Evolutionary conservation across 30 jellyfish, hydroid and myxozoan species (phyloP).

Genomic region (Haliclystus octoradiatus): DNA sequence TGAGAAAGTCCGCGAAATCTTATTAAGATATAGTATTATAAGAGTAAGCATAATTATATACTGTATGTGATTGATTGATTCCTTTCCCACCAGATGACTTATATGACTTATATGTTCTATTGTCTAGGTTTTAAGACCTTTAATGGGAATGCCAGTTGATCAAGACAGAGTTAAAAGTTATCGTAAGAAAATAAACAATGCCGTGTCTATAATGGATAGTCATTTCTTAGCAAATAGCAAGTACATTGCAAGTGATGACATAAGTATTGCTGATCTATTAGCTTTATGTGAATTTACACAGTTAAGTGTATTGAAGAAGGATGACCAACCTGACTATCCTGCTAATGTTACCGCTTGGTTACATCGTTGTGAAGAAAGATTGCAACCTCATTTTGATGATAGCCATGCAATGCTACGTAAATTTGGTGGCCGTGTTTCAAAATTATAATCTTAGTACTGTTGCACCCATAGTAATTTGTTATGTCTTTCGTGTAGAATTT

Average conservation of each 20-base stretch:
- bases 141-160: constrained; percentile 68
- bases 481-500: background rate
- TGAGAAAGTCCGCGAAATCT: too few species aligned
- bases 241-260: constrained; percentile 52
- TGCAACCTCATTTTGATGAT: constrained; percentile 60
- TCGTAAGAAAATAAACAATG: constrained; percentile 8
- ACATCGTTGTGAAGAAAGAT: constrained; percentile 28
- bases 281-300: constrained; percentile 75
- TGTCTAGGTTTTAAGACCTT: constrained; percentile 51
- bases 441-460: background rate
- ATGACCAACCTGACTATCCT: background rate
- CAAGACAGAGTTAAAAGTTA: constrained; percentile 17
- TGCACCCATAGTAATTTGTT: background rate
- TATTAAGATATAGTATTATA: too few species aligned
- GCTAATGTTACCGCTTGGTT: constrained; percentile 51
- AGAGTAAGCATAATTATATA: too few species aligned
- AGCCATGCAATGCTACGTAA: constrained; percentile 42
- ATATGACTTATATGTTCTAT: background rate
- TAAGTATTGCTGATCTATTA: constrained; percentile 76
- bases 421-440: constrained; percentile 1
- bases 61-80: too few species aligned
- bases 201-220: constrained; percentile 34
- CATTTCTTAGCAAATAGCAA: constrained; percentile 49
- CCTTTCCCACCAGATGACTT: too few species aligned
- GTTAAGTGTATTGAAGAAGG: constrained; percentile 20